Evolutionary conservation across 92 coral and sea anemone species (phyloP), one percentile per base, ranked within the genome.

Genomic region (Parazoanthus darwini): DNA sequence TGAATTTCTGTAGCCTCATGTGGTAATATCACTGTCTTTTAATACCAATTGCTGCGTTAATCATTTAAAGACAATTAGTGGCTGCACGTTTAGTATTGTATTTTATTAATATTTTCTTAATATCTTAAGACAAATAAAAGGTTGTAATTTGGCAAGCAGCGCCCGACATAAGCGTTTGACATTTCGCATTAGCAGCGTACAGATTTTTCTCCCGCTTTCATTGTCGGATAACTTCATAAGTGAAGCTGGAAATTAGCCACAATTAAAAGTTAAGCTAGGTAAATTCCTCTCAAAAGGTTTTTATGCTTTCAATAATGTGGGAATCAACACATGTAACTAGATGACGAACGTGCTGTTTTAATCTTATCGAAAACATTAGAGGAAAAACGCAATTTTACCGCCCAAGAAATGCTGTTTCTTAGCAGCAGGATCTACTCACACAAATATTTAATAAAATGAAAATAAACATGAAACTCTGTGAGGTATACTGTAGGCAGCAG

Each of bases 311-410:
- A 84, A 46, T 71, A 42, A 71, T 84, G 87, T 84, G 87, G 78
- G 87, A 84, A 84, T 5, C 59, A 71, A 26, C 87, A 84, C 10
- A 42, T 71, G 87, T 37, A 8, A 20, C 70, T 18, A 5, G n/a
- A 0, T 83, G 65, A 83, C 78, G 87, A 26, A 7, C 33, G 78
- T n/a, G 74, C 6, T 70, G 66, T 48, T 84, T 25, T 84, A 84
- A 84, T 84, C 87, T 84, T 46, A 84, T 84, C 87, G 38, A 84
- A n/a, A 71, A 33, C 36, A 38, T 84, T 84, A 9, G 43, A 26
- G 66, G 80, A 76, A 42, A 79, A 71, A 71, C 33, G 20, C 33
- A 48, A 68, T 15, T 83, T 83, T 29, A 46, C 78, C 78, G 63
- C 87, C 79, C 7, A 84, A 44, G 68, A 46, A 35, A 25, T 38